phyloP scores from a whole-genome alignment of 2,888 invertebrate genomes.

The Sympetrum striolatum region DNA sequence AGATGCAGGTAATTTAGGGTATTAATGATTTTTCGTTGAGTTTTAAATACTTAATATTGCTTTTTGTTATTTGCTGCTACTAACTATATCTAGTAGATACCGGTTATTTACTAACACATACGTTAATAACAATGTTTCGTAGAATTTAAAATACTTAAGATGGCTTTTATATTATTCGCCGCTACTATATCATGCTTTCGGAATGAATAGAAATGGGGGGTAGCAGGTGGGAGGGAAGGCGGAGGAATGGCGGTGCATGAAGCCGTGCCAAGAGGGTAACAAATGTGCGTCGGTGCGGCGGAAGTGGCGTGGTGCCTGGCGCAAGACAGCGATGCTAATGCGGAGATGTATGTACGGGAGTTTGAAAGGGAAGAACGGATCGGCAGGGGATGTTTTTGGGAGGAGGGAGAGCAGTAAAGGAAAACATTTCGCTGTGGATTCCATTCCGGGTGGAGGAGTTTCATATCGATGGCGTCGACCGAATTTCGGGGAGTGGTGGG shows the following conservation, averaged over 20 bases:
- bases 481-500: slow-evolving; percentile 22
- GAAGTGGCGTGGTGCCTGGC: background rate
- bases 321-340: slow-evolving; percentile 35
- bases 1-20: too few species aligned
- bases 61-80: too few species aligned
- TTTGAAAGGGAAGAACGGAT: background rate
- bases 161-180: too few species aligned
- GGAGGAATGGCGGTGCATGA: background rate
- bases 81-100: too few species aligned
- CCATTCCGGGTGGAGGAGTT: slow-evolving; percentile 22
- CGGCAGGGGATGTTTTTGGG: background rate
- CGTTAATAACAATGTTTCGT: too few species aligned
- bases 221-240: background rate
- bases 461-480: slow-evolving; percentile 42
- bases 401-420: slow-evolving; percentile 26
- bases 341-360: slow-evolving; percentile 36
- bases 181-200: too few species aligned
- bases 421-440: slow-evolving; percentile 39
- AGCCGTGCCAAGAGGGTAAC: slow-evolving; percentile 23
- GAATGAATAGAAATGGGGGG: background rate
- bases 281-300: slow-evolving; percentile 15
- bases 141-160: too few species aligned
- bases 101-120: too few species aligned
- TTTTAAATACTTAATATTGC: too few species aligned
- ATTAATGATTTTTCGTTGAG: too few species aligned